phyloP scores from a whole-genome alignment of 2,888 invertebrate genomes.

The Herminia tarsipennalis region DNA sequence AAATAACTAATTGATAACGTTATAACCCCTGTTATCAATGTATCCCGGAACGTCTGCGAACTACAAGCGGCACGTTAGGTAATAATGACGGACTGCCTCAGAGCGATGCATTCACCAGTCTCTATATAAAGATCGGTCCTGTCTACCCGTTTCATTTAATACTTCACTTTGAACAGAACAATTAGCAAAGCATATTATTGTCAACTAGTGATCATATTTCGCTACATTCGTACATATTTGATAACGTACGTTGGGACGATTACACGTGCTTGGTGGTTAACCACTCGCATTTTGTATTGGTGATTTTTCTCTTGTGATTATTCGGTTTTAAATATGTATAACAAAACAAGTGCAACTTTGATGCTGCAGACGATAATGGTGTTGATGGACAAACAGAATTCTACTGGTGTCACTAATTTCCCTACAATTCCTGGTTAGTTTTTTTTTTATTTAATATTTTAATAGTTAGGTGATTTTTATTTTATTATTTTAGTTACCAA shows the following conservation, averaged over 20 bases:
- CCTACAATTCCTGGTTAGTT: constrained; percentile 71
- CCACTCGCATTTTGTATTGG: constrained; percentile 10
- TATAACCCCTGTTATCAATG: constrained; percentile 77
- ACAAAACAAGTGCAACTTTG: constrained; percentile 78
- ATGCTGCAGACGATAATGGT: constrained; percentile 83
- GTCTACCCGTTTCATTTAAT: constrained; percentile 60
- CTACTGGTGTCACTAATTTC: constrained; percentile 70
- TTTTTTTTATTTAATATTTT: constrained; percentile 20
- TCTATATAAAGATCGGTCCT: constrained; percentile 70
- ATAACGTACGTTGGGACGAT: constrained; percentile 36
- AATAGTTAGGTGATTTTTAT: too few relatives aligned
- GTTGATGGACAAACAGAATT: constrained; percentile 80
- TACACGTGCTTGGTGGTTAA: constrained; percentile 37
- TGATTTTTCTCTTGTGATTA: background rate
- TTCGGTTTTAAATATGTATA: constrained; percentile 61
- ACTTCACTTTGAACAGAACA: constrained; percentile 55
- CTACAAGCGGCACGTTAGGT: constrained; percentile 68
- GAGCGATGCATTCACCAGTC: constrained; percentile 59
- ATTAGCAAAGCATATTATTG: constrained; percentile 40
- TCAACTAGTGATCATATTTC: constrained; percentile 43
- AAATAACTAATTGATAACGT: constrained; percentile 77
- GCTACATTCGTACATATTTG: constrained; percentile 38
- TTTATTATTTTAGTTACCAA: too few relatives aligned
- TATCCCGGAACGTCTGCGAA: constrained; percentile 83
- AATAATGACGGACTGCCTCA: constrained; percentile 48